Evolutionary conservation across 2,888 invertebrate species (phyloP).

Genomic region (Pecten maximus): DNA sequence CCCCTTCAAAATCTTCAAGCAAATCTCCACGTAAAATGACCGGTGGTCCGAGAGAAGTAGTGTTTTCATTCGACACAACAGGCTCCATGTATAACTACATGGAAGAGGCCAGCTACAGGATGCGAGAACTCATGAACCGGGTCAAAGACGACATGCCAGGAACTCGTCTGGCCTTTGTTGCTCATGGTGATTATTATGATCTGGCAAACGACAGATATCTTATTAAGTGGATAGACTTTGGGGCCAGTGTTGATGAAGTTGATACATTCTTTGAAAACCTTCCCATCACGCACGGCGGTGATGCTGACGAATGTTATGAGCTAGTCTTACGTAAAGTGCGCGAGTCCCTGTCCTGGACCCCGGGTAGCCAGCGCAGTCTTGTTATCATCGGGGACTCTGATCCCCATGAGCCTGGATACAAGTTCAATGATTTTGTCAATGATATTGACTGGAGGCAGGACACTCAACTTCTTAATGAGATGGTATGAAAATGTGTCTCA

Average conservation of each 20-base stretch:
- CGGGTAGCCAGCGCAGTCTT: conserved; percentile 72
- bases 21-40: conserved; percentile 54
- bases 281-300: conserved; percentile 72
- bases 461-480: conserved; percentile 59
- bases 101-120: conserved; percentile 66
- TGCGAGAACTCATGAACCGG: conserved; percentile 70
- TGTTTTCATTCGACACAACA: conserved; percentile 77
- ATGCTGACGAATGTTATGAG: conserved; percentile 77
- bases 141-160: conserved; percentile 74
- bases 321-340: conserved; percentile 72
- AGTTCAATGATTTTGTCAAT: conserved; percentile 61
- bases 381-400: conserved; percentile 76
- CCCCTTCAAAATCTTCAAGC: conserved; percentile 19
- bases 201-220: conserved; percentile 64
- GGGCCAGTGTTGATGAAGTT: conserved; percentile 67
- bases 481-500: conserved; percentile 61
- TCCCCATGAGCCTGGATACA: conserved; percentile 69
- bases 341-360: conserved; percentile 71
- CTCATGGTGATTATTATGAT: conserved; percentile 79
- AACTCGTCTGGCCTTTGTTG: conserved; percentile 73
- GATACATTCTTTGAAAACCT: conserved; percentile 72
- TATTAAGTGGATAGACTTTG: conserved; percentile 75
- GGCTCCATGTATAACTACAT: conserved; percentile 75
- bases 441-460: conserved; percentile 73
- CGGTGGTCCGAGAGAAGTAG: conserved; percentile 72